Base-by-base conservation (phyloP, 2,113 vertebrate genomes). In the Coregonus clupeaformis region DNA sequence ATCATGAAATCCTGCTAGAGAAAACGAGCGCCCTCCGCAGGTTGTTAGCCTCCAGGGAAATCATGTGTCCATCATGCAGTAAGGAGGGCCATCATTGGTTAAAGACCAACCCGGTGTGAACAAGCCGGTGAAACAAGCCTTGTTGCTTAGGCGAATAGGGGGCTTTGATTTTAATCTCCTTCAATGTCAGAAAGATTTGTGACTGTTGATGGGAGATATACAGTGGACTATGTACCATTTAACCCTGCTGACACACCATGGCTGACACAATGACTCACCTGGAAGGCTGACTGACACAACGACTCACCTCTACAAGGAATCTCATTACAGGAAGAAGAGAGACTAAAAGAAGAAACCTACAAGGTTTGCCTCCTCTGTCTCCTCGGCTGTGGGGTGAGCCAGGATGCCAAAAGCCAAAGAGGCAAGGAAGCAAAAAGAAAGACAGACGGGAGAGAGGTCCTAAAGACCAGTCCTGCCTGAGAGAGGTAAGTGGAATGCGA, bases 191-290 rank as follows among this genome's bases (percentile, higher is more conserved):
- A 57, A 77, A 29, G 85, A 74, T 87, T 79, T 85, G 74, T 81
- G 82, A 86, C 86, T 87, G 80, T 80, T 85, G 74, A 86, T 85
- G 77, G 68, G 74, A 82, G 84, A 88, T 82, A 88, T 85, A 88
- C 84, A 88, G 86, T 82, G 85, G 79, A 84, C 85, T 75, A 71
- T 83, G 87, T 84, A 85, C 76, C 83, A 74, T 85, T 92, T 90
- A 92, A 89, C 88, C 88, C 76, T 68, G 73, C 80, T 86, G 86
- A 84, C 89, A 89, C 82, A 77, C 68, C n/a, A 75, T 73, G 75
- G 64, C 82, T 82, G 81, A 84, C 77, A 80, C 67, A 57, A 72
- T 72, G 79, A 73, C 70, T 86, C 68, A 72, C 66, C 80, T 27
- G 82, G 47, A n/a, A 60, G 79, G 74, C 79, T 83, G 85, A 89